Evolutionary conservation across 2,888 invertebrate genomes (phyloP), one percentile per base, ranked within the genome.

Genomic region (Ochropleura leucogaster): DNA sequence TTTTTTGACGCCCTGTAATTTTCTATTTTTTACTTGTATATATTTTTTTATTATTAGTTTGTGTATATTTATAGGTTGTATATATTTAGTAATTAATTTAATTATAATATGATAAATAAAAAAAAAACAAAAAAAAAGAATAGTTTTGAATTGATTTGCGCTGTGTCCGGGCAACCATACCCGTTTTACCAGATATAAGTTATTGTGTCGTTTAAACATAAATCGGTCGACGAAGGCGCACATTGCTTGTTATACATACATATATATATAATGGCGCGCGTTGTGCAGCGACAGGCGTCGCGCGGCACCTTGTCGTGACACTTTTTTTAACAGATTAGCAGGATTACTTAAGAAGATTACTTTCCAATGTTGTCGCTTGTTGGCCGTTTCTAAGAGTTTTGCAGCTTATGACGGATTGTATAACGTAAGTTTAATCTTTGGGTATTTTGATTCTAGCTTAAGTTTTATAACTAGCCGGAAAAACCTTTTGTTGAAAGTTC

Each of bases 261-360:
- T 30, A 30, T n/a, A 30, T 30, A 30, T 30, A 30, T n/a, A 55
- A 40, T 53, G 51, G 14, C 10, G 53, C 16, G 64, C 47, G 53
- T 62, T 40, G 49, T 20, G 44, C 65, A 53, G 59, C 49, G 12
- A n/a, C 49, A 44, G 44, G 9, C 16, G 44, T 9, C 3, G 3
- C 10, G 20, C 18, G 67, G 47, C 55, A 64, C 63, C 20, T 60
- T 67, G 64, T 77, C 57, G 62, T 72, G 51, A 74, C 72, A 72
- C 53, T 55, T 60, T 75, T 72, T 51, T 71, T 69, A 80, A 67
- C 55, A 69, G 77, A 85, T 83, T 66, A 76, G 57, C 70, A 68
- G 71, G 57, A 69, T 46, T 74, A 76, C 72, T 75, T 65, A 73
- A n/a, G 30, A 55, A 57, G 59, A 76, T 69, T 63, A 55, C 18